Evolutionary conservation across 2,888 invertebrate species (phyloP).

Genomic region (Bursaphelenchus okinawaensis): DNA sequence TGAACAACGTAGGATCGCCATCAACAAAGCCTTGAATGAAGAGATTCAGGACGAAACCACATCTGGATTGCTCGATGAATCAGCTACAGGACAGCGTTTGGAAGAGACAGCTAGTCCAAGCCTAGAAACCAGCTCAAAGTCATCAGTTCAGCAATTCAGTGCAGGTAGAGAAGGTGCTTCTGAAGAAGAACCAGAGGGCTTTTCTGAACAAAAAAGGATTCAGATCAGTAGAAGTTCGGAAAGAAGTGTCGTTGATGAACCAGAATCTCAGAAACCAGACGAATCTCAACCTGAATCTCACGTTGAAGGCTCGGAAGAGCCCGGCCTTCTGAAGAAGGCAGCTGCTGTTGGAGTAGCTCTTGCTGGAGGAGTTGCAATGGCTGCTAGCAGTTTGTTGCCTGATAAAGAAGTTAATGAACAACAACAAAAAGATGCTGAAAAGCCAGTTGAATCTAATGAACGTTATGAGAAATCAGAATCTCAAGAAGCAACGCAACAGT

Average conservation of each 20-base stretch:
- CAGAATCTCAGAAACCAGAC: background rate
- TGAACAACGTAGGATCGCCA: background rate
- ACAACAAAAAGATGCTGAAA: no score
- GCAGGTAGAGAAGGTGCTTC: background rate
- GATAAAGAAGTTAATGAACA: no score
- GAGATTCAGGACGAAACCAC: background rate
- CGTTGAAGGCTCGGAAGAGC: background rate
- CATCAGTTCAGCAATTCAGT: background rate
- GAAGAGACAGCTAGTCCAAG: background rate
- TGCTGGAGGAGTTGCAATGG: background rate
- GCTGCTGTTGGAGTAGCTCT: background rate
- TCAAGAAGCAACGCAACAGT: no score
- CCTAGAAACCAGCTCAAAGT: background rate
- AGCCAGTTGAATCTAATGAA: no score
- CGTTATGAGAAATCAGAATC: no score
- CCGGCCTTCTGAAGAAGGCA: background rate
- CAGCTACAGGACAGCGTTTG: background rate
- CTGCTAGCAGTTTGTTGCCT: background rate
- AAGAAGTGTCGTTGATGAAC: background rate
- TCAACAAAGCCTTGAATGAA: background rate
- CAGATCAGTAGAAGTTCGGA: background rate
- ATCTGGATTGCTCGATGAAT: background rate
- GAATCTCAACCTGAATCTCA: background rate
- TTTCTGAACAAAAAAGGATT: background rate
- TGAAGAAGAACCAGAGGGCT: background rate